Conservation (phyloP, 2,888 invertebrate species). For the Drosophila monieri region DNA sequence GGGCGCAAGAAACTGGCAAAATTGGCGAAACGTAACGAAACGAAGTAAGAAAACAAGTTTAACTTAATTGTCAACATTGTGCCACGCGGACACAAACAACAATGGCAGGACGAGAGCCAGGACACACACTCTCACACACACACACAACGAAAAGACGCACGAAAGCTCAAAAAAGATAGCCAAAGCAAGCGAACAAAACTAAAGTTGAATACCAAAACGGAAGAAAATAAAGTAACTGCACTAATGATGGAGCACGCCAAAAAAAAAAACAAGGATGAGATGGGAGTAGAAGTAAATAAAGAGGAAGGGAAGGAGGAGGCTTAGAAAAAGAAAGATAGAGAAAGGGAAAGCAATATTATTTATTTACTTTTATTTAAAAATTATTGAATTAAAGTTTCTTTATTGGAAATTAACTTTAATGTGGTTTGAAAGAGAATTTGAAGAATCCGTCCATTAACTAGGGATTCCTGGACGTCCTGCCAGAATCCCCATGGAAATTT, state of each 20-base stretch:
- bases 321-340: neutral
- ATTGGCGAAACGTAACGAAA: conserved; percentile 68
- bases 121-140: conserved; percentile 9
- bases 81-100: conserved; percentile 44
- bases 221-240: conserved; percentile 72
- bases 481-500: too few species aligned
- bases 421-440: too few species aligned
- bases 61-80: conserved; percentile 77
- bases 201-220: conserved; percentile 53
- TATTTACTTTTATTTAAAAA: neutral
- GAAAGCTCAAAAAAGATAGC: conserved; percentile 33
- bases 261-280: neutral
- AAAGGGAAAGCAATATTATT: neutral
- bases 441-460: too few species aligned
- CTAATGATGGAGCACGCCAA: conserved; percentile 70
- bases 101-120: conserved; percentile 12
- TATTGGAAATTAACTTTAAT: too few species aligned
- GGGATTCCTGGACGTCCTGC: too few species aligned
- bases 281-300: neutral
- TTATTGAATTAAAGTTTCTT: too few species aligned
- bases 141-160: conserved; percentile 53
- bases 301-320: neutral
- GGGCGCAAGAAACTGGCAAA: conserved; percentile 19
- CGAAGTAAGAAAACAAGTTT: conserved; percentile 77
- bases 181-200: conserved; percentile 1